phyloP scores from a whole-genome alignment of 2,888 invertebrate genomes.

The Dusona sp. region DNA sequence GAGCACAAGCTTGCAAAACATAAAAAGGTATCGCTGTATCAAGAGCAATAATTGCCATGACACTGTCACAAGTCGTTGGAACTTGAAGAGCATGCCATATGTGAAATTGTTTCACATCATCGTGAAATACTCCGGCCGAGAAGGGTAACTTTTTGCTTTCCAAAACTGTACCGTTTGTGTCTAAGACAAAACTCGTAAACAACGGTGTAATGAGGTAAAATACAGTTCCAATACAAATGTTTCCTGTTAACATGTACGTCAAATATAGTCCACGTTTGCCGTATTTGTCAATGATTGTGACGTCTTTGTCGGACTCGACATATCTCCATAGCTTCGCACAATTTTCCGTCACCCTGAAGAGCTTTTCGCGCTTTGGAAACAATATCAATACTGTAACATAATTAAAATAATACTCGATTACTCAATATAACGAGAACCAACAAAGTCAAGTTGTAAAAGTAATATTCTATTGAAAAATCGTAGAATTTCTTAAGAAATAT shows the following conservation, averaged over 20 bases:
- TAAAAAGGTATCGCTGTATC: slow-evolving; percentile 60
- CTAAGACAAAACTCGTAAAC: slow-evolving; percentile 23
- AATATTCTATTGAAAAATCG: background rate
- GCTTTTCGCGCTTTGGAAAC: slow-evolving; percentile 42
- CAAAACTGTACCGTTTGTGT: slow-evolving; percentile 55
- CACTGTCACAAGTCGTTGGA: slow-evolving; percentile 29
- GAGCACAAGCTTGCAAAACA: slow-evolving; percentile 61
- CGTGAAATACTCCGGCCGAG: slow-evolving; percentile 56
- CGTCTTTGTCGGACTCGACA: slow-evolving; percentile 59
- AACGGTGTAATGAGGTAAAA: slow-evolving; percentile 48
- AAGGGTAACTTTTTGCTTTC: slow-evolving; percentile 61
- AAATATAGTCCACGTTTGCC: slow-evolving; percentile 55
- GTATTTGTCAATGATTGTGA: slow-evolving; percentile 44
- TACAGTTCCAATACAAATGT: background rate
- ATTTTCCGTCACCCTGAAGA: slow-evolving; percentile 44
- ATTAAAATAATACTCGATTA: background rate
- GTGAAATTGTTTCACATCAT: slow-evolving; percentile 34
- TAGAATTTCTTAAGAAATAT: background rate
- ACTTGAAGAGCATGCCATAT: slow-evolving; percentile 61
- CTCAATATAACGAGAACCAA: too few species aligned
- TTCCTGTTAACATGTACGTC: slow-evolving; percentile 52
- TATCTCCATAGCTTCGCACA: slow-evolving; percentile 70
- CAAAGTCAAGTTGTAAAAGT: background rate
- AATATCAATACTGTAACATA: slow-evolving; percentile 19
- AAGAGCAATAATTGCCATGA: slow-evolving; percentile 52